These are phyloP conservation scores for Leptoteleia sp. DNA, from an alignment of 1,140 invertebrate genomes.

Conservation along the genomic window DNA sequence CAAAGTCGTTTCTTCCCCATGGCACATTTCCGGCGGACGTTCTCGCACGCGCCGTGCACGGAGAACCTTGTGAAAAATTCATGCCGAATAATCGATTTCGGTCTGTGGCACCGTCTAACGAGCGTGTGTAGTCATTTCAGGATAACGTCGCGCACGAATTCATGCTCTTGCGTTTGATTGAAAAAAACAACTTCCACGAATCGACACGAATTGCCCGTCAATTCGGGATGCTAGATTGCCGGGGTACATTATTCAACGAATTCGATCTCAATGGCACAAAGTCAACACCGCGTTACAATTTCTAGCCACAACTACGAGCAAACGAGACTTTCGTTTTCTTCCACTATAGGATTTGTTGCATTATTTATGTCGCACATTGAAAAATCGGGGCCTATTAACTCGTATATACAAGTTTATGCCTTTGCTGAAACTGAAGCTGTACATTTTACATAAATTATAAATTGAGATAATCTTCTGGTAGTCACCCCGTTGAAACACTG, in stretches of 20 bases:
- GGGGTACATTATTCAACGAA: slow-evolving; percentile 56
- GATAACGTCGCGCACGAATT: slow-evolving; percentile 61
- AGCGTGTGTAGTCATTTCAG: slow-evolving; percentile 64
- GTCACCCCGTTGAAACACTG: no score
- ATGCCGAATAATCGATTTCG: slow-evolving; percentile 69
- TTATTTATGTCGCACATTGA: slow-evolving; percentile 3
- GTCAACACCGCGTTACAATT: slow-evolving; percentile 54
- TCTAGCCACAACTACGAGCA: slow-evolving; percentile 7
- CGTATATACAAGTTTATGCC: no score
- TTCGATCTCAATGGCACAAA: slow-evolving; percentile 55
- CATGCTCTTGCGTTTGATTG: slow-evolving; percentile 61
- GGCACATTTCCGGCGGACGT: slow-evolving; percentile 63
- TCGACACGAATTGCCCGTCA: slow-evolving; percentile 61
- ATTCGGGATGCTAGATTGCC: slow-evolving; percentile 51
- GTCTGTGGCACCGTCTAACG: slow-evolving; percentile 64
- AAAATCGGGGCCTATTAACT: slow-evolving; percentile 19
- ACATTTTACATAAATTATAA: no score
- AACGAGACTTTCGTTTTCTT: slow-evolving; percentile 10
- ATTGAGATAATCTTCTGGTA: no score
- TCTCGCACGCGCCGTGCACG: slow-evolving; percentile 60
- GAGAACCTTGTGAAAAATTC: slow-evolving; percentile 67
- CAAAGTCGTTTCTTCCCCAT: slow-evolving; percentile 62
- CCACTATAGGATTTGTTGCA: neutral
- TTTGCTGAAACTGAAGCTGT: no score
- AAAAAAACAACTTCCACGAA: slow-evolving; percentile 62